Conservation (phyloP, 2,113 vertebrate genomes). For the Gasterosteus nipponicus region DNA sequence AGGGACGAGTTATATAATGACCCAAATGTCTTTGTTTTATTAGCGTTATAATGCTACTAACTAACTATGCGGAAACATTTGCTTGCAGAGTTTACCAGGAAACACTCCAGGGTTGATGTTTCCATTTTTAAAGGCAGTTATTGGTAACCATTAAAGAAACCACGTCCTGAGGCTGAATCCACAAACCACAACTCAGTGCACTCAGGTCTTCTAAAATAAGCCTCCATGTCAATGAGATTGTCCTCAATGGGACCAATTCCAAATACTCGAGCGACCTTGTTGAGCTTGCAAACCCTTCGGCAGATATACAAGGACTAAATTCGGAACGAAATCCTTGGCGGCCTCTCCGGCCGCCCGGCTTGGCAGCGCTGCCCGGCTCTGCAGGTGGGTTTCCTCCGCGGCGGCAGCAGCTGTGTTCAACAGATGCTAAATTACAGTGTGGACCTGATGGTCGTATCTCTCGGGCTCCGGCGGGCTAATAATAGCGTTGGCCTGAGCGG, state of each 20-base stretch:
- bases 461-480: conserved; percentile 71
- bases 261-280: no score
- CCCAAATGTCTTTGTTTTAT: not conserved
- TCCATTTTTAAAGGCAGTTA: not conserved
- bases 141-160: conserved; percentile 2
- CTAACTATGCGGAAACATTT: not conserved
- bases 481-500: conserved; percentile 65
- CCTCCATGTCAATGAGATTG: not conserved
- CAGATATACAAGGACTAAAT: not conserved
- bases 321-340: not conserved
- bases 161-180: conserved; percentile 2
- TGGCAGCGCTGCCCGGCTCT: not conserved
- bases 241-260: not conserved
- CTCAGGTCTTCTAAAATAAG: conserved; percentile 12
- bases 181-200: conserved; percentile 21
- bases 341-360: not conserved
- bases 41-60: not conserved
- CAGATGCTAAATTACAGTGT: conserved; percentile 82
- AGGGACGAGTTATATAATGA: not conserved
- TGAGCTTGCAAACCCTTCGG: not conserved
- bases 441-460: conserved; percentile 56
- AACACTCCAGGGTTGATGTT: not conserved
- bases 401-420: conserved; percentile 67
- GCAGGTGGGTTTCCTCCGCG: conserved; percentile 60
- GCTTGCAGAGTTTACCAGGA: not conserved